Evolutionary conservation across 1,140 invertebrate genomes (phyloP).

Genomic region (Drosophila serrata): DNA sequence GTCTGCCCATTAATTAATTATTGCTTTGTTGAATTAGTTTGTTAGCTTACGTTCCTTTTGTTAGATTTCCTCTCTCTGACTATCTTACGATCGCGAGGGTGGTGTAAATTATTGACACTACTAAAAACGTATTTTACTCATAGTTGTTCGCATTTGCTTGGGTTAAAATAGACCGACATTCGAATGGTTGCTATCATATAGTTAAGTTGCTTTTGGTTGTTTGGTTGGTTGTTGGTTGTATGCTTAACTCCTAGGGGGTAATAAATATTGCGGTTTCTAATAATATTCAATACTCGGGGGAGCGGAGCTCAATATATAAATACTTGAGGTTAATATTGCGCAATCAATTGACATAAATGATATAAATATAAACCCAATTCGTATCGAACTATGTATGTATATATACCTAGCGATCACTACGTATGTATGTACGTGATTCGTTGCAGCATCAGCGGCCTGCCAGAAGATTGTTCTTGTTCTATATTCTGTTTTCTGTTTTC

Average conservation of each 20-base stretch:
- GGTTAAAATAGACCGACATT: conserved; percentile 59
- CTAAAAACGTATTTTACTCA: conserved; percentile 65
- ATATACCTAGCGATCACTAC: conserved; percentile 47
- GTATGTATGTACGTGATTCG: conserved; percentile 57
- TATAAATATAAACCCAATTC: conserved; percentile 57
- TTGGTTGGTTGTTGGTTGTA: too few relatives aligned
- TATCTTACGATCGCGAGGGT: conserved; percentile 30
- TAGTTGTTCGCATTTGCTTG: conserved; percentile 66
- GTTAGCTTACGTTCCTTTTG: conserved; percentile 65
- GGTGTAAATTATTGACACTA: conserved; percentile 82
- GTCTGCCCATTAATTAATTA: conserved; percentile 58
- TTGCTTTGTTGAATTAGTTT: conserved; percentile 70
- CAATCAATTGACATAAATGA: conserved; percentile 64
- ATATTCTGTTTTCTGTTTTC: neutral
- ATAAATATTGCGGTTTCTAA: conserved; percentile 60
- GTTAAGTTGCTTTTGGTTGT: conserved; percentile 13
- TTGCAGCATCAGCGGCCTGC: conserved; percentile 67
- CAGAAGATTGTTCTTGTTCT: conserved; percentile 53
- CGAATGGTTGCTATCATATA: conserved; percentile 31
- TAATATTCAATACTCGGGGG: conserved; percentile 48
- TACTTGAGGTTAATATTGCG: conserved; percentile 54
- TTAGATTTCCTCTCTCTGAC: conserved; percentile 21
- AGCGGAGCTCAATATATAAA: conserved; percentile 60
- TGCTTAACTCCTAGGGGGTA: conserved; percentile 55
- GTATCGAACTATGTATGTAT: conserved; percentile 42